phyloP scores from a whole-genome alignment of 2,797 vertebrate genomes.

The Rhodeus uyekii region DNA sequence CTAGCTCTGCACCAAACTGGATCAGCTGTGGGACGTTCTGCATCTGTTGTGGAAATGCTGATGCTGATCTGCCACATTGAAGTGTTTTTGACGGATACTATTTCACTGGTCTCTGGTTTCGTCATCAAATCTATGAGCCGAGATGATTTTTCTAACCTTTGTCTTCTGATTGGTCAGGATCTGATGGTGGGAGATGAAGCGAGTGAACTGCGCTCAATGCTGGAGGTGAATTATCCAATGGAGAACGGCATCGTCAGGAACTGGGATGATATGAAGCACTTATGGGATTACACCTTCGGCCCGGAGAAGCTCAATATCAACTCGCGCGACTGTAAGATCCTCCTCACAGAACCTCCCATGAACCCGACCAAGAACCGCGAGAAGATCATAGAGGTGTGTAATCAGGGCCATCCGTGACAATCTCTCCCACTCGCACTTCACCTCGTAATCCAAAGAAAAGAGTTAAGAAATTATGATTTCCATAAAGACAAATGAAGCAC shows the following conservation, averaged over 20 bases:
- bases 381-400: conserved; percentile 86
- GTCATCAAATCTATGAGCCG: background rate
- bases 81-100: background rate
- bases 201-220: conserved; percentile 87
- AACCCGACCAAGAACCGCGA: conserved; percentile 91
- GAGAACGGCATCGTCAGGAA: conserved; percentile 91
- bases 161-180: conserved; percentile 71
- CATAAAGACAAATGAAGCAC: background rate
- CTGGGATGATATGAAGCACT: conserved; percentile 92
- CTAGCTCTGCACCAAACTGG: background rate
- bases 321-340: conserved; percentile 89
- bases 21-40: background rate
- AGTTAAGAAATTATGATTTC: background rate
- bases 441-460: background rate
- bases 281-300: conserved; percentile 92
- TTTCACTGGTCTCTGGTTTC: background rate
- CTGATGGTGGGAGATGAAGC: conserved; percentile 92
- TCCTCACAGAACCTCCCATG: conserved; percentile 92
- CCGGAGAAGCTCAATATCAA: conserved; percentile 90
- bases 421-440: background rate
- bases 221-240: conserved; percentile 92
- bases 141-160: background rate
- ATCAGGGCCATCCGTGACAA: background rate
- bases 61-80: conserved; percentile 12
- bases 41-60: conserved; percentile 25